A percentile compares a stretch with the other conserved stretches of the same genome.
Conservation (phyloP, 2,888 invertebrate genomes). For the Plutella xylostella region DNA sequence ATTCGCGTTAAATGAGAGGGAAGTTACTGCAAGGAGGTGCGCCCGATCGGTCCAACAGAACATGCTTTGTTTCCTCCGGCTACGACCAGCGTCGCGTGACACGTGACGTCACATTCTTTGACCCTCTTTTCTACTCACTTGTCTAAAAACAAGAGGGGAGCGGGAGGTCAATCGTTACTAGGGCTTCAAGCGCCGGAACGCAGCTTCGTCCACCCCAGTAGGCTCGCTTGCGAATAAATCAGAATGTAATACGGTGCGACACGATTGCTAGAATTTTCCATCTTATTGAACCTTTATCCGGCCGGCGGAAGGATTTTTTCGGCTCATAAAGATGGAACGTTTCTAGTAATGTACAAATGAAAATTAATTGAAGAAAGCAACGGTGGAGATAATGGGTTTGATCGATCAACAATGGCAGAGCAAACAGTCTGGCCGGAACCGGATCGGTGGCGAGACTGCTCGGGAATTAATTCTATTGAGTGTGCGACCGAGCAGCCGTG, state of each 20-base stretch:
- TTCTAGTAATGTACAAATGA: not conserved
- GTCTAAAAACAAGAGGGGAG: slow-evolving; percentile 18
- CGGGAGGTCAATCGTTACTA: slow-evolving; percentile 32
- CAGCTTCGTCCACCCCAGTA: slow-evolving; percentile 49
- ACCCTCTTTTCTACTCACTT: slow-evolving; percentile 18
- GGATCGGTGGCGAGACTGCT: slow-evolving; percentile 41
- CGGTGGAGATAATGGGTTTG: slow-evolving; percentile 2
- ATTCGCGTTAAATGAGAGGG: slow-evolving; percentile 66
- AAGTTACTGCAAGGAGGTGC: slow-evolving; percentile 61
- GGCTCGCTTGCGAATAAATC: slow-evolving; percentile 54
- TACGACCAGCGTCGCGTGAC: slow-evolving; percentile 39
- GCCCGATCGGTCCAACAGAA: slow-evolving; percentile 60
- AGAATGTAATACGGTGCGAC: slow-evolving; percentile 59
- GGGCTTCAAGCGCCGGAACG: slow-evolving; percentile 31
- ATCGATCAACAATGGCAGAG: slow-evolving; percentile 4
- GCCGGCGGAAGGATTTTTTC: slow-evolving; percentile 13
- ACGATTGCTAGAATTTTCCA: slow-evolving; percentile 56
- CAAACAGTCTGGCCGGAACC: slow-evolving; percentile 25
- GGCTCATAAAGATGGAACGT: no score
- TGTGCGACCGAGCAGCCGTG: slow-evolving; percentile 26
- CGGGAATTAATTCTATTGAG: slow-evolving; percentile 53
- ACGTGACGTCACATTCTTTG: slow-evolving; percentile 29
- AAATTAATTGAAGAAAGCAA: not conserved
- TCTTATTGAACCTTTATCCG: slow-evolving; percentile 48
- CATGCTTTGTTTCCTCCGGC: slow-evolving; percentile 66